Evolutionary conservation across 2,113 vertebrate species (phyloP), one percentile per base, ranked within the genome.

Genomic region (Campylomormyrus numenius): DNA sequence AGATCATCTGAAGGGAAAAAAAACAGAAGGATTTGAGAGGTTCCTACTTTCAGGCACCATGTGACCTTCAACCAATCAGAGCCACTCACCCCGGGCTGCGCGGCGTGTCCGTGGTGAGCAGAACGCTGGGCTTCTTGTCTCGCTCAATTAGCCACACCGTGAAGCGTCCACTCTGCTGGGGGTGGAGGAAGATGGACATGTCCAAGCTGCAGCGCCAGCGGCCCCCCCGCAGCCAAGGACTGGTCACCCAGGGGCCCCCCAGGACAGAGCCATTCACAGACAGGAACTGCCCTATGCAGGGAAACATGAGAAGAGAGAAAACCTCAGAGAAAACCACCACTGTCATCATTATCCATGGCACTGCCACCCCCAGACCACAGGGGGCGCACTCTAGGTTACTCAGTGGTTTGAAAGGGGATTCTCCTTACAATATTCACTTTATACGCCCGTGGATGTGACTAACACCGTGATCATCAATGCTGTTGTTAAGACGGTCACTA

Each of bases 211-310:
- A 99, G 19, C 94, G 94, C 35, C 95, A 95, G 1, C 94, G 96
- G 11, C 90, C 95, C 85, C 97, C 97, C 90, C 95, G 95, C 94
- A 99, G 95, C 98, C 98, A 99, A 0, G 98, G 98, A 89, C 97
- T 99, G 93, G 98, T 93, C 90, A 99, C 96, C 95, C 96, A 94
- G 3, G 97, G 97, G 7, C 95, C 97, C 0, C 89, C 95, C 85
- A 94, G 94, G 2, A 94, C 95, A 0, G 97, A 97, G 4, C 94
- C 90, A 84, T 97, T 98, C 91, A 98, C 97, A 91, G 97, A 97
- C 88, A 98, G 94, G 92, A 99, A 99, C 4, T 96, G 96, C 66
- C 98, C 98, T 99, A 91, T 4, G 92, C 90, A 39, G 88, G 92
- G 27, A 89, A 0, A 94, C 19, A 39, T 15, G 91, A 90, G 6